phyloP scores from a whole-genome alignment of 2,888 invertebrate genomes.

The Mechanitis messenoides region DNA sequence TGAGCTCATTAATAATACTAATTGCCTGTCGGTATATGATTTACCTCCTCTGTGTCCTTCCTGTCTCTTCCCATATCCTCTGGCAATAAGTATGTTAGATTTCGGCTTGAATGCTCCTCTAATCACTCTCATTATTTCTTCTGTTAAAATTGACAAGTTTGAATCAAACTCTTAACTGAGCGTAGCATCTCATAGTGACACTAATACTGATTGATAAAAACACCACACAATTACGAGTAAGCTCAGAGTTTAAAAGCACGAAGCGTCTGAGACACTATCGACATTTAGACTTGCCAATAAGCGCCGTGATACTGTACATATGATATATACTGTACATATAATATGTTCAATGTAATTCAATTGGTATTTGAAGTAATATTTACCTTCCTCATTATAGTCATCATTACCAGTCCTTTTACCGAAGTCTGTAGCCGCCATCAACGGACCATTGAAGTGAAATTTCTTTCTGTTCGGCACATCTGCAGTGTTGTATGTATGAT shows the following conservation, averaged over 20 bases:
- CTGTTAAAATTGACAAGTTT: slow-evolving; percentile 39
- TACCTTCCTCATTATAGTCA: slow-evolving; percentile 60
- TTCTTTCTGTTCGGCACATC: slow-evolving; percentile 41
- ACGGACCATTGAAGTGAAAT: slow-evolving; percentile 54
- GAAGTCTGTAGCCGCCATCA: slow-evolving; percentile 59
- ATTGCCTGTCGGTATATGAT: slow-evolving; percentile 10
- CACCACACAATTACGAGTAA: neutral
- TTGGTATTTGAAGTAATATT: slow-evolving; percentile 20
- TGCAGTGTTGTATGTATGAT: slow-evolving; percentile 34
- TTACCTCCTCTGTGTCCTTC: slow-evolving; percentile 25
- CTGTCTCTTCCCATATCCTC: slow-evolving; percentile 51
- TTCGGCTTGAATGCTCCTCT: slow-evolving; percentile 54
- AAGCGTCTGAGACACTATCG: neutral
- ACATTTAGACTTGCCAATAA: neutral
- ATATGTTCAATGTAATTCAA: no score
- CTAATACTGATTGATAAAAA: neutral
- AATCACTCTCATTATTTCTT: slow-evolving; percentile 58
- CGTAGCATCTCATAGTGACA: neutral
- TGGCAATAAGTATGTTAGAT: slow-evolving; percentile 55
- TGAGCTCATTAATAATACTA: slow-evolving; percentile 11
- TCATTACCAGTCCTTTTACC: slow-evolving; percentile 62
- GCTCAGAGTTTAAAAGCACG: neutral
- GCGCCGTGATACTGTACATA: neutral
- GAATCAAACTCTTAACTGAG: neutral
- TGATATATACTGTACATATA: neutral